phyloP scores from a whole-genome alignment of 2,113 vertebrate genomes.

The Donacobius atricapilla region DNA sequence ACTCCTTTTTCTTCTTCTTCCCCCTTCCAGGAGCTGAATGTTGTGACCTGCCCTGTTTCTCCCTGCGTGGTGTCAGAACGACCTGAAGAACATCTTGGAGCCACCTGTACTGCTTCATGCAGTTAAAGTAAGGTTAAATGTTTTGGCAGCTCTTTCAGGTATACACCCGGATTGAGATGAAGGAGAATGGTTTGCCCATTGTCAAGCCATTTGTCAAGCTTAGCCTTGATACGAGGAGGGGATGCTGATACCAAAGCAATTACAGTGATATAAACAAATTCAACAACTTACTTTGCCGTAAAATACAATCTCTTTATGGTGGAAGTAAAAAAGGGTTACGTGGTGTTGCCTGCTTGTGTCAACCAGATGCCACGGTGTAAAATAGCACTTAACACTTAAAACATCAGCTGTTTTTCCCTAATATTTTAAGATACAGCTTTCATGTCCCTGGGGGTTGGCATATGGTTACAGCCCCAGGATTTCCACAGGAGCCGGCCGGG shows the following conservation, averaged over 20 bases:
- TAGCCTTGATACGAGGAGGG: background rate
- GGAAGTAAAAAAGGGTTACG: background rate
- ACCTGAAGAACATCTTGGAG: constrained; percentile 17
- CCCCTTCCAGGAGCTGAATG: constrained; percentile 18
- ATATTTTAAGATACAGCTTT: background rate
- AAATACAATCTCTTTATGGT: background rate
- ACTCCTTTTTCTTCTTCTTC: background rate
- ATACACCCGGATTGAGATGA: background rate
- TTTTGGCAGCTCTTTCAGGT: background rate
- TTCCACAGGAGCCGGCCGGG: background rate
- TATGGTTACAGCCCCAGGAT: background rate
- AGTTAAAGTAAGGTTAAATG: constrained; percentile 60
- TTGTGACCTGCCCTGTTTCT: background rate
- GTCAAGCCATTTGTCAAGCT: background rate
- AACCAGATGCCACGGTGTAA: background rate
- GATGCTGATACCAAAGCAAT: background rate
- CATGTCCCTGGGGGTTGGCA: background rate
- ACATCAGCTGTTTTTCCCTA: background rate
- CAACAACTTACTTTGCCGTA: background rate
- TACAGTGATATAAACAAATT: background rate
- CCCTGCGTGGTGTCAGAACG: background rate
- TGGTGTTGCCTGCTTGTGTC: background rate
- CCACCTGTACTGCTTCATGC: constrained; percentile 64
- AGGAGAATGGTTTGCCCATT: background rate
- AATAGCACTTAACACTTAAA: background rate